Base-by-base conservation (phyloP, 2,113 vertebrate genomes). In the Elachura formosa region DNA sequence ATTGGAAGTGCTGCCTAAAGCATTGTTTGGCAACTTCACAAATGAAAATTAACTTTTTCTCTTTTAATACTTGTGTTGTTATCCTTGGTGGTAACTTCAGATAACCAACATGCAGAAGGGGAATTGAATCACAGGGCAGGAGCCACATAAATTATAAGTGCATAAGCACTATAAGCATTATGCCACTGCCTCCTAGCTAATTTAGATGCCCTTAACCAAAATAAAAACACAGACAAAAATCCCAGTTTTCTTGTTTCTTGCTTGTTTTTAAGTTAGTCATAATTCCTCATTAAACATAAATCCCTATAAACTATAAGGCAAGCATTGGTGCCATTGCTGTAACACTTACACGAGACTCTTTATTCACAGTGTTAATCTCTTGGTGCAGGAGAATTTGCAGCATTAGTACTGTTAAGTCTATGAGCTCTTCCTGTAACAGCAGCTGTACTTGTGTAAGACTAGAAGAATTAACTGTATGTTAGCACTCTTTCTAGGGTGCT, bases 391-490 rank as follows among this genome's bases (percentile, higher is more conserved):
- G 54, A 79, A 87, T 79, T 90, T 93, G 78, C 61, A 62, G 62
- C 12, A 19, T 92, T 96, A 79, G 54, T 76, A 24, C 67, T 80
- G 58, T 66, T 95, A 88, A 79, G 72, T 93, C 78, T 48, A 5
- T 87, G 96, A 93, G 59, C 87, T 91, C 55, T 84, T 93, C 69
- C 91, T 80, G 41, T 85, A 84, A 62, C 55, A 89, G 84, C 84
- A 89, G 91, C 76, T 95, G 76, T 76, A 38, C 61, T 71, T 28
- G 67, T 55, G 19, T 78, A 62, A 56, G 79, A 52, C 62, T 77
- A 25, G 46, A 77, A 81, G 74, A 91, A 87, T 91, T 90, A 87
- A 84, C 64, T 74, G 9, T 81, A 13, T 83, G 52, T 68, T n/a
- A 64, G 28, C 10, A 8, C 63, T 68, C 48, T 82, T 89, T 87